These are phyloP conservation scores for Sminthurides aquaticus DNA, from an alignment of 2,888 invertebrate species.

Conservation along the genomic window DNA sequence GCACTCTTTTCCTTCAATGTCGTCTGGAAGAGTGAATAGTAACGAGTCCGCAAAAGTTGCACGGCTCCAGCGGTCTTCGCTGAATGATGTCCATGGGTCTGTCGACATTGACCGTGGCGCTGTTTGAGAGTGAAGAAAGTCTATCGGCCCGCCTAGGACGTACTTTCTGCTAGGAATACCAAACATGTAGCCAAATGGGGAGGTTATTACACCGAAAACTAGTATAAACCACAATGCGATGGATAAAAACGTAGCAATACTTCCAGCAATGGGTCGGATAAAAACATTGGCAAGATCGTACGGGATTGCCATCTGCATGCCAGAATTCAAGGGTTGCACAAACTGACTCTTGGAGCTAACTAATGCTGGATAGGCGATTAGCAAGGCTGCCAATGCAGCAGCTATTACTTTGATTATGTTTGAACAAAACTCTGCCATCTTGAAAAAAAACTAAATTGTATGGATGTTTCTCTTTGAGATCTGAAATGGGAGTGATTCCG, in stretches of 20 bases:
- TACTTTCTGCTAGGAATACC: conserved; percentile 42
- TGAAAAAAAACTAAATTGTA: too few relatives aligned
- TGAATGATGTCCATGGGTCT: neutral
- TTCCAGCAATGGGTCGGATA: conserved; percentile 30
- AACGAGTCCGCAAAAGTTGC: conserved; percentile 3
- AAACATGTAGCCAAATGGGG: conserved; percentile 42
- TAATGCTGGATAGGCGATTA: neutral
- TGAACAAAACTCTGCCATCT: too few relatives aligned
- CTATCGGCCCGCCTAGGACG: conserved; percentile 31
- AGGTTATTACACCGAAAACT: conserved; percentile 41
- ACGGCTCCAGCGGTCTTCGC: neutral
- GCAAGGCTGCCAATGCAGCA: neutral
- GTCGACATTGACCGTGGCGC: neutral
- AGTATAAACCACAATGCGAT: conserved; percentile 28
- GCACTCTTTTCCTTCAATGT: conserved; percentile 8
- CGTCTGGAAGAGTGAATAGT: conserved; percentile 10
- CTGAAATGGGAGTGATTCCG: too few relatives aligned
- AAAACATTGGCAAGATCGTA: conserved; percentile 41
- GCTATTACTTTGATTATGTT: too few relatives aligned
- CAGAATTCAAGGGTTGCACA: conserved; percentile 37
- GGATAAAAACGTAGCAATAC: conserved; percentile 22
- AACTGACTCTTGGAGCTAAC: conserved; percentile 27
- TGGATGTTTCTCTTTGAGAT: too few relatives aligned
- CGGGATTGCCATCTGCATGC: conserved; percentile 38
- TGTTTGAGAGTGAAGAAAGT: conserved; percentile 9